Base-by-base conservation (phyloP, 1,140 invertebrate genomes). In the Drosophila navojoa region DNA sequence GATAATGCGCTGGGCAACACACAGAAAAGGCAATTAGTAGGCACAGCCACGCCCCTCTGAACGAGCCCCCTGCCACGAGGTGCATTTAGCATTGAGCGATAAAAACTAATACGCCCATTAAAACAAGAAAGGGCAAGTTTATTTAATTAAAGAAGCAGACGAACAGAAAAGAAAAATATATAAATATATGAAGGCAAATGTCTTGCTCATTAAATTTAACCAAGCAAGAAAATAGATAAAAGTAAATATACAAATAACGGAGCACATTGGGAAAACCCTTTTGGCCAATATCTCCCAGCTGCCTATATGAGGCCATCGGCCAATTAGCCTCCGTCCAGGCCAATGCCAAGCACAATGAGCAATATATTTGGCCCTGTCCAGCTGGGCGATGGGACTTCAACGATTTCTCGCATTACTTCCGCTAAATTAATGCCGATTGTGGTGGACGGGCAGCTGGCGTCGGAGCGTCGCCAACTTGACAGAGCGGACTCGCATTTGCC, bases 351-450 rank as follows among this genome's bases (percentile, higher is more conserved):
- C 47, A 50, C 38, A 81, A 66, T 49, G 19, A 47, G 35, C 38
- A 74, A 71, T 25, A 68, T 62, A 40, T 53, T 13, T 27, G 0
- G 15, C 40, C 11, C 16, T 25, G 47, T 25, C 42, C 50, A 45
- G 50, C 47, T 25, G 60, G 45, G 10, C 27, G 27, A 15, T 15
- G n/a, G 35, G 63, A 67, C 29, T 86, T 76, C 76, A 73, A 79
- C 77, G 90, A 90, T 87, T 90, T 90, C 76, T 90, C 89, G 87
- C 87, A 82, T 90, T 90, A 90, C 77, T 90, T 90, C 80, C 89
- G 82, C 82, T 90, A 90, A 90, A 90, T 90, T 90, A 90, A 90
- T 90, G 79, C 78, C 74, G 89, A 90, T 90, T 90, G 87, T 77
- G 82, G 86, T 72, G 79, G 66, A 76, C 70, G 73, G 76, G 25